These are phyloP conservation scores for Ephestia elutella DNA, from an alignment of 1,140 invertebrate species.

Conservation along the genomic window DNA sequence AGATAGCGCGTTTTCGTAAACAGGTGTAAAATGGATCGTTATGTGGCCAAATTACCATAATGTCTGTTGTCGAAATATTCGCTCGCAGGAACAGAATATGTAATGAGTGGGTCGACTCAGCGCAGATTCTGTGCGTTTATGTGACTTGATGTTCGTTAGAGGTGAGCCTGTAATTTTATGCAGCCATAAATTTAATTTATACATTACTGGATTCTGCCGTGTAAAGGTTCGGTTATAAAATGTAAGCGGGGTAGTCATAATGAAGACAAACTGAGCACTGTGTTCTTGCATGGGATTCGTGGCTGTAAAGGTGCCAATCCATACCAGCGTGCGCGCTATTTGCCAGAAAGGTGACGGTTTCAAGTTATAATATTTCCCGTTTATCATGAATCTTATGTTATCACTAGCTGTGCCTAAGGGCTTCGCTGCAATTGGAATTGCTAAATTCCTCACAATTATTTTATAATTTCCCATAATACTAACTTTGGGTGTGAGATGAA, in stretches of 20 bases:
- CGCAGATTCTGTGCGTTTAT: slow-evolving; percentile 41
- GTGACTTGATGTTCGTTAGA: slow-evolving; percentile 33
- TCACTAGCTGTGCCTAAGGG: no score
- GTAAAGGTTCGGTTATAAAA: slow-evolving; percentile 13
- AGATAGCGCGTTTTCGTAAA: slow-evolving; percentile 54
- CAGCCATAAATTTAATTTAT: slow-evolving; percentile 38
- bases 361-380: no score
- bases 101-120: slow-evolving; percentile 43
- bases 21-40: slow-evolving; percentile 63
- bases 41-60: slow-evolving; percentile 60
- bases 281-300: slow-evolving; percentile 12
- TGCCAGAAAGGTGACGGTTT: no score
- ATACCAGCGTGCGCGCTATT: not conserved
- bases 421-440: no score
- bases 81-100: slow-evolving; percentile 49
- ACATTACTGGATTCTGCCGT: slow-evolving; percentile 23
- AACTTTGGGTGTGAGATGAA: no score
- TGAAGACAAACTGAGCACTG: slow-evolving; percentile 16
- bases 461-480: no score
- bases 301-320: not conserved
- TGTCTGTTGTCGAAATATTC: slow-evolving; percentile 63
- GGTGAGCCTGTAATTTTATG: slow-evolving; percentile 36
- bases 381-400: no score
- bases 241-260: slow-evolving; percentile 12
- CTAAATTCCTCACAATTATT: no score